These are phyloP conservation scores for Anableps anableps DNA, from an alignment of 2,797 vertebrate species.

Conservation along the genomic window DNA sequence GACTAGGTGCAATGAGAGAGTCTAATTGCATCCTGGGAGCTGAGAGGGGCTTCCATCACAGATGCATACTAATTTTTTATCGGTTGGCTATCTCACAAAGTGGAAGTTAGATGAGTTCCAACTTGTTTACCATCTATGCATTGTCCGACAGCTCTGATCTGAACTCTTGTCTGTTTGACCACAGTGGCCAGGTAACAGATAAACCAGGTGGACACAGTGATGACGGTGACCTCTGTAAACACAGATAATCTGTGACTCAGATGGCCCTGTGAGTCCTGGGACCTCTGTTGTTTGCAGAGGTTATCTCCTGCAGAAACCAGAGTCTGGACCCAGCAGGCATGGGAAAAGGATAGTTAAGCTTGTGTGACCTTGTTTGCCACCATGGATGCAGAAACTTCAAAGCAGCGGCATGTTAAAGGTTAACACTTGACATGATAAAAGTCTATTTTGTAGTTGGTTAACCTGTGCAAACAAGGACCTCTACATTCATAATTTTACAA, in stretches of 20 bases:
- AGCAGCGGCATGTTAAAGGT: conserved; percentile 68
- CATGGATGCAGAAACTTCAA: conserved; percentile 54
- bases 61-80: conserved; percentile 9
- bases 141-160: conserved; percentile 45
- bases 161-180: conserved; percentile 49
- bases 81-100: conserved; percentile 46
- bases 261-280: conserved; percentile 51
- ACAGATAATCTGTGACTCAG: conserved; percentile 73
- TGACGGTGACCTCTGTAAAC: conserved; percentile 71
- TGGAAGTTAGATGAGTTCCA: conserved; percentile 26
- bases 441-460: conserved; percentile 48
- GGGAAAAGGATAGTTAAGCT: conserved; percentile 44
- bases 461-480: conserved; percentile 37
- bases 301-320: conserved; percentile 68
- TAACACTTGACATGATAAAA: conserved; percentile 58
- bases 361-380: conserved; percentile 67
- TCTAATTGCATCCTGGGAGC: conserved; percentile 63
- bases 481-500: conserved; percentile 27
- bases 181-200: conserved; percentile 66
- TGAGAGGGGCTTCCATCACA: conserved; percentile 40
- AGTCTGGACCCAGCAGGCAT: conserved; percentile 64
- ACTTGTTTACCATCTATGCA: conserved; percentile 61
- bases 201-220: conserved; percentile 53
- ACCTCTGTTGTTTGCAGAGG: conserved; percentile 61
- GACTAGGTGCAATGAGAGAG: conserved; percentile 30